Percentiles rank a stretch among this genome's conserved stretches.
phyloP scores from a whole-genome alignment of 2,888 invertebrate species.

The Drosophila putrida region DNA sequence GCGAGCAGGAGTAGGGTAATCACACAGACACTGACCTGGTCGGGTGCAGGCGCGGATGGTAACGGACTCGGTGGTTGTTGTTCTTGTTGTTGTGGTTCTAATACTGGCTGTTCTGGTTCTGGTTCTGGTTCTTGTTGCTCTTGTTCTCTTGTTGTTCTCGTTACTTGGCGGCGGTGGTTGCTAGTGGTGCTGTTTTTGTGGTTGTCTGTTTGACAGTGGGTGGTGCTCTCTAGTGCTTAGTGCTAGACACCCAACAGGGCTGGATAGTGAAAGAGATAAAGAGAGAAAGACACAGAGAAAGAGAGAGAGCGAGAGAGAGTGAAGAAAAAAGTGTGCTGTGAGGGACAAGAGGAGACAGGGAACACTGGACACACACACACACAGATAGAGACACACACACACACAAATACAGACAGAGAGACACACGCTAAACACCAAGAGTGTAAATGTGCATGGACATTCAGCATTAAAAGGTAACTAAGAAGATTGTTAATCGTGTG shows the following conservation, averaged over 20 bases:
- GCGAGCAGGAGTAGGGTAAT: slow-evolving; percentile 67
- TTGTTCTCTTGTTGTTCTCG: slow-evolving; percentile 26
- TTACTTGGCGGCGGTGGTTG: slow-evolving; percentile 33
- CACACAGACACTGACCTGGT: slow-evolving; percentile 73
- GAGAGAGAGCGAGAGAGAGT: slow-evolving; percentile 30
- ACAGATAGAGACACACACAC: slow-evolving; percentile 18
- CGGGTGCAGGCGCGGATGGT: slow-evolving; percentile 50
- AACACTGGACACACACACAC: slow-evolving; percentile 27
- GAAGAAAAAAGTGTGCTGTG: slow-evolving; percentile 25
- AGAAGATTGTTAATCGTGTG: slow-evolving; percentile 36
- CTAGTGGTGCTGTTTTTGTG: slow-evolving; percentile 23
- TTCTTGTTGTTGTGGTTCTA: slow-evolving; percentile 16
- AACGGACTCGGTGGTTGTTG: slow-evolving; percentile 43
- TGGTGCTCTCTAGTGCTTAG: slow-evolving; percentile 53
- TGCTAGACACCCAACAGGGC: slow-evolving; percentile 62
- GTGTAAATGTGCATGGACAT: slow-evolving; percentile 55
- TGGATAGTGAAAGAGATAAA: slow-evolving; percentile 42
- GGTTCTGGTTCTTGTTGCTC: slow-evolving; percentile 19
- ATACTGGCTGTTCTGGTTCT: slow-evolving; percentile 13
- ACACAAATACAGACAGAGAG: slow-evolving; percentile 12
- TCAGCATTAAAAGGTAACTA: slow-evolving; percentile 54
- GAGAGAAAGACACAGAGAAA: slow-evolving; percentile 42
- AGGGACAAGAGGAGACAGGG: slow-evolving; percentile 14
- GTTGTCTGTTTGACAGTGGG: slow-evolving; percentile 18
- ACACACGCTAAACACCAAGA: slow-evolving; percentile 48